Evolutionary conservation across 2,888 invertebrate species (phyloP).

Genomic region (Lasioglossum lativentre): DNA sequence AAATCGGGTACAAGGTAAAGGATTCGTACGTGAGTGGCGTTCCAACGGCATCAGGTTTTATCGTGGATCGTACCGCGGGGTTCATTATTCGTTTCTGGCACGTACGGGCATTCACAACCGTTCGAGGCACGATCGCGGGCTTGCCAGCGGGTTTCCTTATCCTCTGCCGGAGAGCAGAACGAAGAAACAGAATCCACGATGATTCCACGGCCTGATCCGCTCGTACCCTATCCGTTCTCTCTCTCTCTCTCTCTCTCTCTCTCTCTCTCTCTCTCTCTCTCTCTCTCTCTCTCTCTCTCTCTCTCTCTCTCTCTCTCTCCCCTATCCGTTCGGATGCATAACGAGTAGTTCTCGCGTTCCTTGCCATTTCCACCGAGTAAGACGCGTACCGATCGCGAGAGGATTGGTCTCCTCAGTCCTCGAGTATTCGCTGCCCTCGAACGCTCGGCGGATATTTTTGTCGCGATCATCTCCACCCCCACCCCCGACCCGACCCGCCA

Average conservation of each 20-base stretch:
- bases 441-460: neutral
- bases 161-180: slow-evolving; percentile 49
- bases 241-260: neutral
- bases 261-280: neutral
- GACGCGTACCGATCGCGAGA: slow-evolving; percentile 44
- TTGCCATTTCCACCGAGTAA: slow-evolving; percentile 62
- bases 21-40: slow-evolving; percentile 75
- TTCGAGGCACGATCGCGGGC: slow-evolving; percentile 63
- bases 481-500: neutral
- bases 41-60: slow-evolving; percentile 70
- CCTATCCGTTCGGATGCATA: slow-evolving; percentile 55
- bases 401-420: slow-evolving; percentile 2
- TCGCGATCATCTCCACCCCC: neutral
- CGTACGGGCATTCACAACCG: slow-evolving; percentile 75
- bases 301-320: neutral
- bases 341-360: slow-evolving; percentile 66
- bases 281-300: neutral
- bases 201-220: slow-evolving; percentile 49
- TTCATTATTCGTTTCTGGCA: slow-evolving; percentile 77
- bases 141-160: slow-evolving; percentile 67
- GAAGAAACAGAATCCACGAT: slow-evolving; percentile 66
- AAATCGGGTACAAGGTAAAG: slow-evolving; percentile 77
- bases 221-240: slow-evolving; percentile 42
- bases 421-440: slow-evolving; percentile 5
- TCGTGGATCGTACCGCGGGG: slow-evolving; percentile 72